phyloP scores from a whole-genome alignment of 2,888 invertebrate species.

The Horisme vitalbata region DNA sequence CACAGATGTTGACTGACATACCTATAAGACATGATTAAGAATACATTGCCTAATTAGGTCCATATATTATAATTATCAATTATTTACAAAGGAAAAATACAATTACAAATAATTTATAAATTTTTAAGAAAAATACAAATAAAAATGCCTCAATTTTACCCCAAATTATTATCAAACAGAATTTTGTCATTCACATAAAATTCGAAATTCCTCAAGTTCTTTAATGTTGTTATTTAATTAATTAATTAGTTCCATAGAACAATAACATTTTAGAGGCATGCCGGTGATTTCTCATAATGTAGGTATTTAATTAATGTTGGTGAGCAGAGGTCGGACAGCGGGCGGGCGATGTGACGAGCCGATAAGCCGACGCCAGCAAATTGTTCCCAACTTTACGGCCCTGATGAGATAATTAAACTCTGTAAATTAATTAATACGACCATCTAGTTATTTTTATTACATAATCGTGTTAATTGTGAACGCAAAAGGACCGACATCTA shows the following conservation, averaged over 20 bases:
- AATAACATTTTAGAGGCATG: slow-evolving; percentile 46
- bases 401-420: slow-evolving; percentile 78
- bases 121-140: too few relatives aligned
- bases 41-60: too few relatives aligned
- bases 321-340: slow-evolving; percentile 40
- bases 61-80: too few relatives aligned
- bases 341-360: slow-evolving; percentile 64
- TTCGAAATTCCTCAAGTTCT: slow-evolving; percentile 23
- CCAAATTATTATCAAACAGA: background rate
- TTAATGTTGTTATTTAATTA: slow-evolving; percentile 28
- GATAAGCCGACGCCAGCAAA: slow-evolving; percentile 66
- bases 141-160: too few relatives aligned
- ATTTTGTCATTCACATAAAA: slow-evolving; percentile 26
- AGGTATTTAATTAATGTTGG: slow-evolving; percentile 50
- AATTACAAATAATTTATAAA: too few relatives aligned
- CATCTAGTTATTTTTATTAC: slow-evolving; percentile 68
- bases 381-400: slow-evolving; percentile 63
- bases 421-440: slow-evolving; percentile 75
- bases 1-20: too few relatives aligned
- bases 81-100: too few relatives aligned
- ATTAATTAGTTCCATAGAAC: slow-evolving; percentile 40
- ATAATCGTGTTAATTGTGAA: slow-evolving; percentile 59
- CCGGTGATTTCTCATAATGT: slow-evolving; percentile 67
- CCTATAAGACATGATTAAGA: too few relatives aligned
- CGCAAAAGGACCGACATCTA: slow-evolving; percentile 60